Conservation (phyloP, 2,113 vertebrate genomes). For the Orcinus orca region DNA sequence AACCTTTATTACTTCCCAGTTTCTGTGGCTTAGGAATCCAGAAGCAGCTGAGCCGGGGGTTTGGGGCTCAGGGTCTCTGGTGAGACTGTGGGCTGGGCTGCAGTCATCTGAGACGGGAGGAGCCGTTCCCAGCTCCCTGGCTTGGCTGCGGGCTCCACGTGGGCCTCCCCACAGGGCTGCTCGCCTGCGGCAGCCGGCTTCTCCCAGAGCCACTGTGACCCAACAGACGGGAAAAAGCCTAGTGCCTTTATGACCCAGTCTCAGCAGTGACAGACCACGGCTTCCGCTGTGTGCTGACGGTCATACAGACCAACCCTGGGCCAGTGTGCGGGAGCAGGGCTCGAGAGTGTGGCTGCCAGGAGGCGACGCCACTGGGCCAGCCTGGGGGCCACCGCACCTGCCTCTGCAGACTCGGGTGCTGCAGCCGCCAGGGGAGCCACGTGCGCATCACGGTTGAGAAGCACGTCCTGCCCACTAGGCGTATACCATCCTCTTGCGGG, state of each 20-base stretch:
- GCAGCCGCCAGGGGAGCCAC: background rate
- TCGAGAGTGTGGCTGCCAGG: background rate
- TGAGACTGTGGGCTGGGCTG: background rate
- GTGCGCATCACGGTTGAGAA: background rate
- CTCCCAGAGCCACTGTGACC: background rate
- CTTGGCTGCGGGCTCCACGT: background rate
- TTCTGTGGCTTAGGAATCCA: background rate
- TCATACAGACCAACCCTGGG: background rate
- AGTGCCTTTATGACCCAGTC: background rate
- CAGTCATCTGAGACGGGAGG: background rate
- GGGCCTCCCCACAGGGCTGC: background rate
- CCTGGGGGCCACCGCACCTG: background rate
- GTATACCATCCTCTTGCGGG: background rate
- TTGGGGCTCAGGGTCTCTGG: background rate
- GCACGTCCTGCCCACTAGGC: background rate
- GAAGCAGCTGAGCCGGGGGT: background rate
- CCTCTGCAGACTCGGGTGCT: background rate
- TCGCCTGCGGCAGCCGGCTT: background rate
- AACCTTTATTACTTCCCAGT: background rate
- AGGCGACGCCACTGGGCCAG: no score
- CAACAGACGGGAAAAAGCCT: background rate
- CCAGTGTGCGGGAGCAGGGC: rapidly evolving
- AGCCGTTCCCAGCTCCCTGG: background rate
- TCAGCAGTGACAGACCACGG: background rate
- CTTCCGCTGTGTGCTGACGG: background rate